Evolutionary conservation across 1,140 invertebrate species (phyloP).

Genomic region (Drosophila rhopaloa): DNA sequence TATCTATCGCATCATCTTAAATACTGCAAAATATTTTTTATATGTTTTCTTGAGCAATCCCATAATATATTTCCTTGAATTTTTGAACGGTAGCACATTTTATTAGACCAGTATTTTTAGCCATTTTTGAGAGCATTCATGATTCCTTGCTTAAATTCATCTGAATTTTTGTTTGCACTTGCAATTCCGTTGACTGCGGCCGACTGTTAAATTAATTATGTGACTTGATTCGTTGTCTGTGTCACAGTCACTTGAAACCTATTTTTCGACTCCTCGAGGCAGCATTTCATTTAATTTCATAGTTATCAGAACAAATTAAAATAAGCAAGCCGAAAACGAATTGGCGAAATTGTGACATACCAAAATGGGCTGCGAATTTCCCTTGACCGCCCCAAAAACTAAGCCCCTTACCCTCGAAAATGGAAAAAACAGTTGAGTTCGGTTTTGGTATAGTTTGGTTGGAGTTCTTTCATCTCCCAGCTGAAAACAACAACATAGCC

Average conservation of each 20-base stretch:
- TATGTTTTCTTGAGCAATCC: no score
- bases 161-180: no score
- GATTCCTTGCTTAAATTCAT: no score
- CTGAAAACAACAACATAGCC: constrained; percentile 33
- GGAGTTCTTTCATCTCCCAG: constrained; percentile 33
- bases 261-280: not conserved
- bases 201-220: constrained; percentile 1
- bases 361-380: constrained; percentile 12
- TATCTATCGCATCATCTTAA: no score
- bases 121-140: no score
- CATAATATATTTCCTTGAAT: no score
- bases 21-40: no score
- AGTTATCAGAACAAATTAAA: constrained; percentile 44
- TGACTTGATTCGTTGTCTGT: not conserved
- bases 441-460: constrained; percentile 28
- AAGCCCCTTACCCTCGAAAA: not conserved
- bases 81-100: no score
- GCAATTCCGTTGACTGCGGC: no score
- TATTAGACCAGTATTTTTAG: no score
- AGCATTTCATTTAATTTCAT: constrained; percentile 56
- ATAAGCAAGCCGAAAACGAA: constrained; percentile 13
- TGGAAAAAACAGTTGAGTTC: constrained; percentile 36
- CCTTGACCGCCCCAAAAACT: not conserved
- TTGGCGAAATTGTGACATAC: constrained; percentile 41
- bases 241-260: no score